Evolutionary conservation across 2,888 invertebrate genomes (phyloP), one percentile per base, ranked within the genome.

Genomic region (Caenorhabditis sp.): DNA sequence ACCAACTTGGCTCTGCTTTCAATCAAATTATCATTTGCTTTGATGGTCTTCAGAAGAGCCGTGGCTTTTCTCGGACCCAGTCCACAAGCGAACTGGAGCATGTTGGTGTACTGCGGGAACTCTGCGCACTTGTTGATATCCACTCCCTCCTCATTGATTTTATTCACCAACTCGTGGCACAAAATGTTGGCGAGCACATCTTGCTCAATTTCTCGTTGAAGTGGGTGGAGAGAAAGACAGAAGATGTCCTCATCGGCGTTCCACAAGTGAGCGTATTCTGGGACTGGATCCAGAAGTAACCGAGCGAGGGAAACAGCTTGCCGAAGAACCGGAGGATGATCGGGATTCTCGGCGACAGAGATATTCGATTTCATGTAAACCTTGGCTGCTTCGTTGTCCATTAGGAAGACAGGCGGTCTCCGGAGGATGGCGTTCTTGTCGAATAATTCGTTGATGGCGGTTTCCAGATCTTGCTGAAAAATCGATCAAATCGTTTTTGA

Each of bases 1-100:
- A 99, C 97, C 22, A 99, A 93, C 91, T 98, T 97, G 0, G 97
- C 97, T 90, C 86, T 74, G 62, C 85, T 88, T 72, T 90, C 91
- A 40, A 91, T 80, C 28, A 89, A 32, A 26, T 85, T 85, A 32
- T 88, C 86, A 53, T 89, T 85, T 61, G 68, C 70, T 64, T 80
- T 78, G 20, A 91, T 84, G 62, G 92, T 92, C 90, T 93, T 93
- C 44, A 93, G 85, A 32, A 93, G 88, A 71, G 92, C 91, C 40
- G 90, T 88, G 0, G 96, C 97, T 93, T 99, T 99, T 83, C 99
- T 94, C 0, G 97, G 96, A 0, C 99, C 99, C 35, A 99, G 93
- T 20, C 99, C 99, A 92, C 97, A 97, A 22, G 99, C 95, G 92
- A 98, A 99, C 93, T 99, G 99, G 4, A 99, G 94, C 61, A 98